These are phyloP conservation scores for Spongilla lacustris DNA, from an alignment of 37 sponge, comb jelly and placozoan species.

Conservation along the genomic window DNA sequence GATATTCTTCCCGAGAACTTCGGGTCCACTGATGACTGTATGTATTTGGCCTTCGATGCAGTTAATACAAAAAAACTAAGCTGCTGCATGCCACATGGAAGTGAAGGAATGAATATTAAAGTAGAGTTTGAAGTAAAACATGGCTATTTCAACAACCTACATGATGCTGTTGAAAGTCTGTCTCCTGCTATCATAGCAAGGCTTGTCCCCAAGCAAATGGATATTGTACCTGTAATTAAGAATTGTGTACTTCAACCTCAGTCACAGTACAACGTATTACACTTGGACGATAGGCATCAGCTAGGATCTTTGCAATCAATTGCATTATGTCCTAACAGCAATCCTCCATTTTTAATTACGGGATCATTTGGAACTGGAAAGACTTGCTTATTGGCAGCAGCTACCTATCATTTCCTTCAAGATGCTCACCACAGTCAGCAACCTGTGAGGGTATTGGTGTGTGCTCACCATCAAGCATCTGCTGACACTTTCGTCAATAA, in stretches of 20 bases:
- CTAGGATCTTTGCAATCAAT: constrained; percentile 22
- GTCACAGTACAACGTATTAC: neutral
- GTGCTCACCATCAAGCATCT: constrained; percentile 73
- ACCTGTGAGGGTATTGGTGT: constrained; percentile 45
- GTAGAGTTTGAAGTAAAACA: constrained; percentile 67
- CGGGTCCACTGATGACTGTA: neutral
- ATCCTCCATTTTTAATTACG: constrained; percentile 55
- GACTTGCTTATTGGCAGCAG: constrained; percentile 67
- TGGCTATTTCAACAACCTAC: constrained; percentile 59
- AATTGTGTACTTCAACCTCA: neutral
- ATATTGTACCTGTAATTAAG: neutral
- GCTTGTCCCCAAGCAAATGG: constrained; percentile 20
- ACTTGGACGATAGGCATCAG: constrained; percentile 19
- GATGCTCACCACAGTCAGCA: neutral
- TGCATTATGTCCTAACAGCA: constrained; percentile 3
- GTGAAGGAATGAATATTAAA: neutral
- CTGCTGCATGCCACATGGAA: neutral
- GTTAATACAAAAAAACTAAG: neutral
- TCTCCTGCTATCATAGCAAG: constrained; percentile 10
- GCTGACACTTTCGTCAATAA: constrained; percentile 48
- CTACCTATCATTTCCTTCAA: constrained; percentile 29
- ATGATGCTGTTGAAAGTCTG: constrained; percentile 32
- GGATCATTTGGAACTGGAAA: constrained; percentile 87
- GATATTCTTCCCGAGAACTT: constrained; percentile 33
- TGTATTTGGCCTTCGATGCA: constrained; percentile 23